phyloP scores from a whole-genome alignment of 2,888 invertebrate genomes.

The Gasteruption jaculator region DNA sequence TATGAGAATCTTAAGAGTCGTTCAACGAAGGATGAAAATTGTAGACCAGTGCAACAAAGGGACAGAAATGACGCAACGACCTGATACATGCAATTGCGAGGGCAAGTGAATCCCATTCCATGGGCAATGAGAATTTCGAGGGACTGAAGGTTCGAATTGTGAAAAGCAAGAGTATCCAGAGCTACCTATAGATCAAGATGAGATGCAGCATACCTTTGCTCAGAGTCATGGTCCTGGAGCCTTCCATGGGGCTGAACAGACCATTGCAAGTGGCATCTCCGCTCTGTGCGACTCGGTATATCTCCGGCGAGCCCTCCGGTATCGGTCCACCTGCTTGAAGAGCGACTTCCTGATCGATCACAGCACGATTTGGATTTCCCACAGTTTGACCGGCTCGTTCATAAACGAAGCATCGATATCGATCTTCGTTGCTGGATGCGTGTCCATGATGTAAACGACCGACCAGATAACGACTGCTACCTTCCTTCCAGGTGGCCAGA shows the following conservation, averaged over 20 bases:
- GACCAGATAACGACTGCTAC: conserved; percentile 84
- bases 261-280: conserved; percentile 93
- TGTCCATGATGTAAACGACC: conserved; percentile 86
- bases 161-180: no score
- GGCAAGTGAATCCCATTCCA: no score
- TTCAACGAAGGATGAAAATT: no score
- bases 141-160: no score
- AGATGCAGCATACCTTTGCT: conserved; percentile 62
- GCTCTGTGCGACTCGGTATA: conserved; percentile 81
- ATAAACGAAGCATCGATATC: conserved; percentile 93
- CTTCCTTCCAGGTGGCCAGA: conserved; percentile 90
- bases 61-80: no score
- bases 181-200: no score
- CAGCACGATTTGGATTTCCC: conserved; percentile 37
- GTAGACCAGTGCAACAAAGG: no score
- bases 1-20: no score
- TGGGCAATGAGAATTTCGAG: no score
- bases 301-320: conserved; percentile 42
- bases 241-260: conserved; percentile 83
- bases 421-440: conserved; percentile 86
- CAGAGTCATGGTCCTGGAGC: conserved; percentile 78
- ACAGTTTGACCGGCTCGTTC: conserved; percentile 63
- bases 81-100: no score
- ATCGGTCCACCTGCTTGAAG: conserved; percentile 36
- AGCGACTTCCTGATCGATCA: conserved; percentile 43